Conservation (phyloP, 2,797 vertebrate genomes). For the Sebastes itinus region DNA sequence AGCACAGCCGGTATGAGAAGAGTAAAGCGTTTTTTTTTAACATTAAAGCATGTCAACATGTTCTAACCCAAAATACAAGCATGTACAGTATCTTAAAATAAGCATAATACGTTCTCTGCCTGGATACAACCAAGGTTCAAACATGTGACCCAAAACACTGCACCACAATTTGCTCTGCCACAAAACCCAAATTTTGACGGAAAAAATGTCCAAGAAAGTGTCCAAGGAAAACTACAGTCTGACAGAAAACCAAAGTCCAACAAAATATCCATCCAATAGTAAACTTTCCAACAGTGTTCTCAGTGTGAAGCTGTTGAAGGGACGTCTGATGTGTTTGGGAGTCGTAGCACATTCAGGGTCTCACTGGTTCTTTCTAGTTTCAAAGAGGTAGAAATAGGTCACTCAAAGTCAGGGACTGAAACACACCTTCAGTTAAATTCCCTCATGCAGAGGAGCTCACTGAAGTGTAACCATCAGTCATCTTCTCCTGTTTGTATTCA, state of each 20-base stretch:
- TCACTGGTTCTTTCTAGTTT: background rate
- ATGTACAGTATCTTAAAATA: too few species aligned
- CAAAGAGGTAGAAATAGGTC: constrained; percentile 9
- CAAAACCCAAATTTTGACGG: background rate
- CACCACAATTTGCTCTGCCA: constrained; percentile 11
- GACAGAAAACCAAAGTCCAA: background rate
- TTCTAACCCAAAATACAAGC: too few species aligned
- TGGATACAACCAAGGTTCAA: background rate
- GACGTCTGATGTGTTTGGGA: background rate
- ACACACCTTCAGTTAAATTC: background rate
- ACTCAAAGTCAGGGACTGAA: background rate
- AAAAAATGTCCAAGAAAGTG: background rate
- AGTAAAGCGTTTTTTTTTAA: too few species aligned
- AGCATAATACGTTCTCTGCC: background rate
- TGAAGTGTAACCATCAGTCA: background rate
- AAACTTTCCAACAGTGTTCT: constrained; percentile 4
- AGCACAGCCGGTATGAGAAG: too few species aligned
- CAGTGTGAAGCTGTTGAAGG: background rate
- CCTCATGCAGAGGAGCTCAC: background rate
- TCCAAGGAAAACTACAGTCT: constrained; percentile 22
- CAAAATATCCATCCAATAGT: background rate
- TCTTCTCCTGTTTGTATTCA: background rate
- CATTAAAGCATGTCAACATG: too few species aligned
- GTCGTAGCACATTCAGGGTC: background rate
- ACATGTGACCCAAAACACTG: background rate